Conservation (phyloP, 1,140 invertebrate genomes). For the Drosophila pruinosa region DNA sequence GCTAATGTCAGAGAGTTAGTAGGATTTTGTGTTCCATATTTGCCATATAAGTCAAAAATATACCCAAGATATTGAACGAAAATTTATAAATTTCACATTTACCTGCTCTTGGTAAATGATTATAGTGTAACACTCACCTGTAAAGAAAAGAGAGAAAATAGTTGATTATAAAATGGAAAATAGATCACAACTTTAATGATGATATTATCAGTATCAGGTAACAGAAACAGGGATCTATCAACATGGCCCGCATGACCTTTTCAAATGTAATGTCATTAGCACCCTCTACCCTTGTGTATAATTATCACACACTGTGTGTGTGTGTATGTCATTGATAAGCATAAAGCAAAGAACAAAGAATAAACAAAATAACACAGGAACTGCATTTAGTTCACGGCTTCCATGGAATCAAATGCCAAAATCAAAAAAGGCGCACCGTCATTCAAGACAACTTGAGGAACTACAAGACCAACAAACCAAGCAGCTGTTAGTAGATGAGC, state of each 20-base stretch:
- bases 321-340: constrained; percentile 36
- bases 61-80: neutral
- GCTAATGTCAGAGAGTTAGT: neutral
- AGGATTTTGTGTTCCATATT: neutral
- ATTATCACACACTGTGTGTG: constrained; percentile 60
- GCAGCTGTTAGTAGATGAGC: constrained; percentile 50
- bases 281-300: constrained; percentile 25
- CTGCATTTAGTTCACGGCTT: constrained; percentile 62
- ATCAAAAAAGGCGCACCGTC: constrained; percentile 54
- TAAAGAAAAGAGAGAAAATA: constrained; percentile 21
- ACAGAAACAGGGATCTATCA: neutral
- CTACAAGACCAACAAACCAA: constrained; percentile 38
- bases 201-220: constrained; percentile 21
- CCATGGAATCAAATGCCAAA: constrained; percentile 59
- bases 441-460: constrained; percentile 63
- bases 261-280: constrained; percentile 28
- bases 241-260: constrained; percentile 24
- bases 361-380: constrained; percentile 68
- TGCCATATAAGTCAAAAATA: neutral
- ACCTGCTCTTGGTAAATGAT: constrained; percentile 4
- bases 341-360: constrained; percentile 32
- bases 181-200: constrained; percentile 23
- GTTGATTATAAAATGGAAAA: constrained; percentile 25
- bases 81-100: constrained; percentile 8
- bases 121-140: constrained; percentile 52